These are phyloP conservation scores for Istiophorus platypterus DNA, from an alignment of 2,113 vertebrate species.

Conservation along the genomic window DNA sequence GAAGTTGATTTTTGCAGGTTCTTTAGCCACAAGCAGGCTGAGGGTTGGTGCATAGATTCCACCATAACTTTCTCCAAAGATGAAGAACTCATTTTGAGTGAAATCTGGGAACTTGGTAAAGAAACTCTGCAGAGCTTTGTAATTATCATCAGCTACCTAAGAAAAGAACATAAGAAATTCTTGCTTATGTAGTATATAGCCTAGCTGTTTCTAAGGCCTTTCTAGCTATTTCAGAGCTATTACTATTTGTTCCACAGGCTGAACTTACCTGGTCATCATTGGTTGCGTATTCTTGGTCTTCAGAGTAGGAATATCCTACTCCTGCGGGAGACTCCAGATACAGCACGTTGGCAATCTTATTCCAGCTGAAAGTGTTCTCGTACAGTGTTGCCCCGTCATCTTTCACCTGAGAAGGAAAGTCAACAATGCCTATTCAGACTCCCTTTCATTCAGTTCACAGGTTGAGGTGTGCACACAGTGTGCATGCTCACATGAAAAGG, in stretches of 20 bases:
- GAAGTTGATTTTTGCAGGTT: slow-evolving; percentile 78
- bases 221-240: background rate
- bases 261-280: slow-evolving; percentile 80
- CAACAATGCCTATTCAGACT: background rate
- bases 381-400: slow-evolving; percentile 82
- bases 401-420: slow-evolving; percentile 71
- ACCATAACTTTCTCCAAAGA: slow-evolving; percentile 87
- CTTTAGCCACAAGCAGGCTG: slow-evolving; percentile 76
- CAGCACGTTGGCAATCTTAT: slow-evolving; percentile 83
- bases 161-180: background rate
- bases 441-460: background rate
- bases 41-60: slow-evolving; percentile 84
- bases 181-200: background rate
- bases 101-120: slow-evolving; percentile 85
- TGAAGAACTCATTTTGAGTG: slow-evolving; percentile 83
- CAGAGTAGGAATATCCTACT: slow-evolving; percentile 87
- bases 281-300: slow-evolving; percentile 77
- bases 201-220: background rate
- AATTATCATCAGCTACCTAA: slow-evolving; percentile 86
- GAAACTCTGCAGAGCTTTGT: slow-evolving; percentile 83
- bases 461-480: background rate
- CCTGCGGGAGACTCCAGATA: slow-evolving; percentile 86
- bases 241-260: background rate
- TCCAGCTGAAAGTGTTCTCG: slow-evolving; percentile 85
- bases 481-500: slow-evolving; percentile 82